Evolutionary conservation across 1,140 invertebrate genomes (phyloP).

Genomic region (Pseudobourletiella spinata): DNA sequence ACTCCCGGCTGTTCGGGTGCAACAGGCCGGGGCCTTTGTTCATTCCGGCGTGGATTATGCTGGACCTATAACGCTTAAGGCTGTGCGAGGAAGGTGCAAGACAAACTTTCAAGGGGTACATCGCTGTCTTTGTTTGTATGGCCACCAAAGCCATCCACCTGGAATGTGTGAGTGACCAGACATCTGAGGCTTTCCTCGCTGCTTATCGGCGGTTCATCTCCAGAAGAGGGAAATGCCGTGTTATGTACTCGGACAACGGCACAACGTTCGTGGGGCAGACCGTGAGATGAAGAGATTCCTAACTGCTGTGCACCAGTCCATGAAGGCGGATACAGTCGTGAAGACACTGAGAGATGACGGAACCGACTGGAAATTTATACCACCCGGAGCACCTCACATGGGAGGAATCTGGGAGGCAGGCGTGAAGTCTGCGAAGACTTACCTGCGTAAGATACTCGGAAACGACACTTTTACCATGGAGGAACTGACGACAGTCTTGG

Average conservation of each 20-base stretch:
- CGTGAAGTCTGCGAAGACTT: conserved; percentile 25
- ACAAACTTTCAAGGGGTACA: conserved; percentile 29
- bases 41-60: conserved; percentile 39
- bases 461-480: conserved; percentile 36
- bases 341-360: not conserved
- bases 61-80: conserved; percentile 31
- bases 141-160: conserved; percentile 33
- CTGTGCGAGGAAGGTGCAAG: not conserved
- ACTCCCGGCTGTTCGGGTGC: not conserved
- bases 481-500: conserved; percentile 37
- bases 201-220: conserved; percentile 35
- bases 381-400: conserved; percentile 34
- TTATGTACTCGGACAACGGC: conserved; percentile 40
- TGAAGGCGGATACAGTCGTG: not conserved
- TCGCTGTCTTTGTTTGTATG: conserved; percentile 36
- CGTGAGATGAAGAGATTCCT: conserved; percentile 27
- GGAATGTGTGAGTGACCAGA: conserved; percentile 31
- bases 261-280: conserved; percentile 40
- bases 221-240: conserved; percentile 27
- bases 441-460: conserved; percentile 19
- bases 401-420: conserved; percentile 37
- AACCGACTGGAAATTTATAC: conserved; percentile 35
- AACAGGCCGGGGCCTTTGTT: conserved; percentile 23
- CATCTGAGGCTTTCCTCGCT: conserved; percentile 31
- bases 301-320: not conserved